Evolutionary conservation across 2,113 vertebrate species (phyloP).

Genomic region (Prochilodus magdalenae): DNA sequence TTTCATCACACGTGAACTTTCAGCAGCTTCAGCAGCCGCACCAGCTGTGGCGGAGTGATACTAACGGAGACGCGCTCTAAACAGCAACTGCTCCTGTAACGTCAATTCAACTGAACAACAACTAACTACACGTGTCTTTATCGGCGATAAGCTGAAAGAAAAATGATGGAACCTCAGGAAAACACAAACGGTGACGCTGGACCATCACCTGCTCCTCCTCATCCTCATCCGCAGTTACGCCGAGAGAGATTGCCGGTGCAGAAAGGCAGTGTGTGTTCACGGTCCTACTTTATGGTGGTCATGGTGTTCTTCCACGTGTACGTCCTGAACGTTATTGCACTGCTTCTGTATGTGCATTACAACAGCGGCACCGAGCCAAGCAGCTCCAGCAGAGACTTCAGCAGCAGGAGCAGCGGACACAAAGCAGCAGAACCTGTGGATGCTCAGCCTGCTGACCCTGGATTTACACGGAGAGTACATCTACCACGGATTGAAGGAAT

Average conservation of each 20-base stretch:
- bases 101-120: background rate
- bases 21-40: background rate
- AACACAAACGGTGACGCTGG: slow-evolving; percentile 45
- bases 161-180: slow-evolving; percentile 69
- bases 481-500: slow-evolving; percentile 91
- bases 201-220: slow-evolving; percentile 59
- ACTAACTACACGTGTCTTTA: background rate
- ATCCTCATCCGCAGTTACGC: slow-evolving; percentile 60
- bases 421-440: slow-evolving; percentile 48
- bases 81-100: background rate
- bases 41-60: slow-evolving; percentile 27
- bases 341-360: slow-evolving; percentile 92
- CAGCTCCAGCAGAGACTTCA: slow-evolving; percentile 47
- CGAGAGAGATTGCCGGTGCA: slow-evolving; percentile 76
- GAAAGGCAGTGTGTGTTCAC: slow-evolving; percentile 89
- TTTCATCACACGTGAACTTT: slow-evolving; percentile 42
- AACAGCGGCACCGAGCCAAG: slow-evolving; percentile 78
- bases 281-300: slow-evolving; percentile 92
- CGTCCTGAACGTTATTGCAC: slow-evolving; percentile 91
- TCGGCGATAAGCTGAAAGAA: background rate
- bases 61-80: background rate
- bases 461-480: slow-evolving; percentile 62
- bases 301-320: slow-evolving; percentile 95
- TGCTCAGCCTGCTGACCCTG: background rate
- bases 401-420: slow-evolving; percentile 42